These are phyloP conservation scores for Drosophila grimshawi DNA, from an alignment of 1,140 invertebrate genomes.

Conservation along the genomic window DNA sequence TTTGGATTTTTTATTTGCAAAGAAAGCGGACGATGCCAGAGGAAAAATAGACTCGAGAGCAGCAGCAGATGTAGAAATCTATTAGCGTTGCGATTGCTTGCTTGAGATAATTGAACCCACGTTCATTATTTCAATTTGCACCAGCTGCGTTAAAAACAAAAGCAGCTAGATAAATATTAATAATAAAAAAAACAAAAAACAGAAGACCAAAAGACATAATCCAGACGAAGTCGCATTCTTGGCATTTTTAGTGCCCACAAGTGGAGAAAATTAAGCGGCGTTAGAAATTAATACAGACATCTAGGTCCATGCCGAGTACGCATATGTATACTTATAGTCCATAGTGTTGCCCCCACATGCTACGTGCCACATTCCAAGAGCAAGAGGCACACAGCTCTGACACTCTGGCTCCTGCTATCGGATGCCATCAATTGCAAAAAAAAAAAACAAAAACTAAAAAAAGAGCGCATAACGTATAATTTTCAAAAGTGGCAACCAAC, in stretches of 20 bases:
- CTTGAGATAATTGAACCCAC: conserved; percentile 80
- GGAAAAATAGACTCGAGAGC: conserved; percentile 21
- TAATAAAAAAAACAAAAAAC: conserved; percentile 3
- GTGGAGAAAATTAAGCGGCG: conserved; percentile 74
- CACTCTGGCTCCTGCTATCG: conserved; percentile 68
- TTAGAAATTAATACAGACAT: conserved; percentile 80
- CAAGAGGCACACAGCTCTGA: conserved; percentile 41
- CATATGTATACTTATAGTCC: background rate
- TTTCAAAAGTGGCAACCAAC: conserved; percentile 78
- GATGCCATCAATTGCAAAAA: conserved; percentile 80
- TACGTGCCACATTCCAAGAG: conserved; percentile 41
- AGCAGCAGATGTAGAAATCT: conserved; percentile 68
- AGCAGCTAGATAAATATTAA: conserved; percentile 15
- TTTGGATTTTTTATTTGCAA: conserved; percentile 68
- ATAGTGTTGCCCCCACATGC: background rate
- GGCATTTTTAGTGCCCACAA: conserved; percentile 60
- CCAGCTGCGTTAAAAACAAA: conserved; percentile 32
- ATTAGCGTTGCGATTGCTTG: conserved; percentile 79
- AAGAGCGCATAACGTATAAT: conserved; percentile 75
- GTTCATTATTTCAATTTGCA: conserved; percentile 80
- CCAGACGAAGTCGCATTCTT: conserved; percentile 57
- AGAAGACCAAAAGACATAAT: conserved; percentile 45
- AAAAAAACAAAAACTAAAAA: conserved; percentile 44
- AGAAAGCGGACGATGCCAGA: conserved; percentile 65
- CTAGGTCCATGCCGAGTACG: conserved; percentile 5